Evolutionary conservation across 2,888 invertebrate species (phyloP).

Genomic region (Incurvaria masculella): DNA sequence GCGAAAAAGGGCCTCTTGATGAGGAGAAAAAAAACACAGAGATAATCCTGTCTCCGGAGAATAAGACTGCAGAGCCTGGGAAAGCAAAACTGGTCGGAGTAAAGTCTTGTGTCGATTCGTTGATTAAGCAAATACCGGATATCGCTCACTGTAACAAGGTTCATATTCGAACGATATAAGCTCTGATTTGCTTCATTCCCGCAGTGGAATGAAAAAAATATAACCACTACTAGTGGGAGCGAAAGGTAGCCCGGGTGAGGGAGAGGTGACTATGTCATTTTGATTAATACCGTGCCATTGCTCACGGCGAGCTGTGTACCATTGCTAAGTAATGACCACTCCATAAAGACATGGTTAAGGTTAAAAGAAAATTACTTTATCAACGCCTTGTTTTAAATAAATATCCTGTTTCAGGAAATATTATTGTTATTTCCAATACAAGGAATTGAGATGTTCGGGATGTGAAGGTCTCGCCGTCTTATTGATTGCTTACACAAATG

Average conservation of each 20-base stretch:
- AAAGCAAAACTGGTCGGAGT: background rate
- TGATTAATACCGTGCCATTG: constrained; percentile 56
- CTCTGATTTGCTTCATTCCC: constrained; percentile 22
- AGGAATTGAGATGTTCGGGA: constrained; percentile 52
- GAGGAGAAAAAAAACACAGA: constrained; percentile 48
- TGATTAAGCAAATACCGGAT: background rate
- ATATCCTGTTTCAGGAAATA: constrained; percentile 58
- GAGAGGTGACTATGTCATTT: constrained; percentile 52
- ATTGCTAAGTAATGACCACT: constrained; percentile 57
- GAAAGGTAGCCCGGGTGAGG: constrained; percentile 33
- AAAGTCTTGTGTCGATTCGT: background rate
- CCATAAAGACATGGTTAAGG: constrained; percentile 58
- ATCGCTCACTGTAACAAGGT: background rate
- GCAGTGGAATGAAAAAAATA: constrained; percentile 35
- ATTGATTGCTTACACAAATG: constrained; percentile 51
- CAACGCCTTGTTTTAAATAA: constrained; percentile 58
- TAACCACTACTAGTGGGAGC: constrained; percentile 45
- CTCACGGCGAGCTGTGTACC: constrained; percentile 56
- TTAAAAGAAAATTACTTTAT: constrained; percentile 59
- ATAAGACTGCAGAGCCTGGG: constrained; percentile 49
- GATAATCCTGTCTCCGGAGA: constrained; percentile 54
- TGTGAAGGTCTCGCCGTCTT: constrained; percentile 48
- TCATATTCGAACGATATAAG: background rate
- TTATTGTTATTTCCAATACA: constrained; percentile 55
- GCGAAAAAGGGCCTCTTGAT: constrained; percentile 38